Evolutionary conservation across 2,888 invertebrate genomes (phyloP).

Genomic region (Caenorhabditis japonica): DNA sequence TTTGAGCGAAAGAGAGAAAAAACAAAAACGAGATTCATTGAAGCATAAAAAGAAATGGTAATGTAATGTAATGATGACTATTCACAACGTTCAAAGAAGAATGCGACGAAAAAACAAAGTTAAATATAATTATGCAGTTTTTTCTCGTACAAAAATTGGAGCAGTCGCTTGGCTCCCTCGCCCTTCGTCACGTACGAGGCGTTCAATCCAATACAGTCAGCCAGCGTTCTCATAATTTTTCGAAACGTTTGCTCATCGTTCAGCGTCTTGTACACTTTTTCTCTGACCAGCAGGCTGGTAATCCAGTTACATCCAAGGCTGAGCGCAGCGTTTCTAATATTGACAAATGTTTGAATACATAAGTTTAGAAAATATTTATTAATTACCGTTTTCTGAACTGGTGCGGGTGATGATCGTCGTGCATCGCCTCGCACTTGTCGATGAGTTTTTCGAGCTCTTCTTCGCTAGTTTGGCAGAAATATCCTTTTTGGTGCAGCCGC

Average conservation of each 20-base stretch:
- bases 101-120: too few relatives aligned
- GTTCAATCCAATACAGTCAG: conserved; percentile 27
- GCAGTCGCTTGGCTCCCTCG: conserved; percentile 19
- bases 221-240: conserved; percentile 2
- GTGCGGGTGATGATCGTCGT: conserved; percentile 18
- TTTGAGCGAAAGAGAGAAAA: too few relatives aligned
- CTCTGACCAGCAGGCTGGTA: conserved; percentile 1
- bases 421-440: background rate
- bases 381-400: conserved; percentile 14
- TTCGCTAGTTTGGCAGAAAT: background rate
- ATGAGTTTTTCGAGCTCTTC: conserved; percentile 2
- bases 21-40: too few relatives aligned
- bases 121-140: conserved; percentile 10
- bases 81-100: too few relatives aligned
- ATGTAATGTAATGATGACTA: too few relatives aligned
- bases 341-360: background rate
- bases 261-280: background rate
- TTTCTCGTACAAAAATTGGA: conserved; percentile 14
- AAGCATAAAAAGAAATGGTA: too few relatives aligned
- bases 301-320: conserved; percentile 12
- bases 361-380: background rate
- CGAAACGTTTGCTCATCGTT: background rate
- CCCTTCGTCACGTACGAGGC: conserved; percentile 24
- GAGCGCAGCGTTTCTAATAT: conserved; percentile 11
- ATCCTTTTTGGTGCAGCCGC: background rate